phyloP scores from a whole-genome alignment of 2,888 invertebrate genomes.

The Theristus sp. region DNA sequence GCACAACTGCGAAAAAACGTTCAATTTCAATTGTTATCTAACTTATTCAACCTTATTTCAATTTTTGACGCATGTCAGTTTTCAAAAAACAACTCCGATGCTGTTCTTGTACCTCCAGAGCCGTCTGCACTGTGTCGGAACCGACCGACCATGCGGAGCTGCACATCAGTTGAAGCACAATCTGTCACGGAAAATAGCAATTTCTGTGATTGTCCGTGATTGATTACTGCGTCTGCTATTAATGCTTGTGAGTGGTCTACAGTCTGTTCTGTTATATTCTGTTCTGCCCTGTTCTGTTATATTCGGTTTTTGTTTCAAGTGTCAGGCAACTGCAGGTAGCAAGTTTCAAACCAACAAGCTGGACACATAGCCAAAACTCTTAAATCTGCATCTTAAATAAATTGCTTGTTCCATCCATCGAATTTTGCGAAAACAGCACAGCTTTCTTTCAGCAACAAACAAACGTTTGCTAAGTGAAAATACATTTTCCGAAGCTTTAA shows the following conservation, averaged over 20 bases:
- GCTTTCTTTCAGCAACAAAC: too few species aligned
- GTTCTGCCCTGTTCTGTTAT: too few species aligned
- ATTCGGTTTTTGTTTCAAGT: neutral
- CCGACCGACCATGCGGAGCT: constrained; percentile 52
- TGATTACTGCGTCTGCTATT: neutral
- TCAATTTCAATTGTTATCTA: too few species aligned
- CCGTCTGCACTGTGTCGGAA: neutral
- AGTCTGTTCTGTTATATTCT: too few species aligned
- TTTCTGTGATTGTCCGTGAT: neutral
- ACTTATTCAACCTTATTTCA: neutral
- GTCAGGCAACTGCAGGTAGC: too few species aligned
- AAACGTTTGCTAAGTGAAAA: neutral
- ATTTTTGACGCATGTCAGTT: too few species aligned
- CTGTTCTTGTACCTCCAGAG: constrained; percentile 6
- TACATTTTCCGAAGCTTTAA: neutral
- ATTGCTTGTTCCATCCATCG: too few species aligned
- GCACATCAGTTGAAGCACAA: constrained; percentile 67
- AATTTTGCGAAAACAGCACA: too few species aligned
- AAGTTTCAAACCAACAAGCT: too few species aligned
- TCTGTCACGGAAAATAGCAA: constrained; percentile 34
- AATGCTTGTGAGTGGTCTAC: neutral
- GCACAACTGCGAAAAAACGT: constrained; percentile 6
- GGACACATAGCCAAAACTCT: too few species aligned
- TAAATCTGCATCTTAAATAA: too few species aligned
- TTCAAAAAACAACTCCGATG: too few species aligned